Evolutionary conservation across 2,888 invertebrate species (phyloP), one percentile per base, ranked within the genome.

Genomic region (Amblyjoppa fuscipennis): DNA sequence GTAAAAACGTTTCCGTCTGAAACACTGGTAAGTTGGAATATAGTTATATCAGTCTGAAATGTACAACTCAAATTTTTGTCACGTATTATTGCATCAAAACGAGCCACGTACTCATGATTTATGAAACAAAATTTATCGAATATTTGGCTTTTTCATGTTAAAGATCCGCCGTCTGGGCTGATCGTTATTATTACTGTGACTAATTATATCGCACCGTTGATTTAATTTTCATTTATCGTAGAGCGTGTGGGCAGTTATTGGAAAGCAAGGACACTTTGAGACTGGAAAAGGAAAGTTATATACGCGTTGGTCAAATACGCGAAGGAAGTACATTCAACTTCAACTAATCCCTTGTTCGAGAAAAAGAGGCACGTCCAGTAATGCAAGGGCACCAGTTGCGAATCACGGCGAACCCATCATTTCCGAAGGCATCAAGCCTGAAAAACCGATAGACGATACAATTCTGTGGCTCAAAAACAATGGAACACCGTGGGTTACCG

Each of bases 281-380:
- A 56, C 77, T 28, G 77, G 77, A n/a, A 77, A 77, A 69, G 77
- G 77, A 7, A 77, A 77, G 41, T 45, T 77, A 28, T 77, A 77
- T 41, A 56, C 59, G 69, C 77, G 77, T 28, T 77, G 77, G 77
- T 69, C 77, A 20, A 69, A 77, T 69, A 56, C 56, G 41, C 68
- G 77, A 41, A 69, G 69, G 16, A 69, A 77, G 45, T 77, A 77
- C 28, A 77, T 77, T 1, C 34, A 77, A 28, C 77, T 77, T 7
- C 9, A 59, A 28, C 45, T 77, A 53, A 77, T 69, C 56, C 69
- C 77, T 38, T 16, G 56, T 77, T 68, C 64, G 64, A 76, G 56
- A 77, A 51, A 5, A 76, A 51, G 66, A 38, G 51, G 53, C 64
- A 51, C n/a, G 20, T 11, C 7, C 9, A 34, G n/a, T 66, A 66